Evolutionary conservation across 2,888 invertebrate genomes (phyloP).

Genomic region (Hoplodrina ambigua): DNA sequence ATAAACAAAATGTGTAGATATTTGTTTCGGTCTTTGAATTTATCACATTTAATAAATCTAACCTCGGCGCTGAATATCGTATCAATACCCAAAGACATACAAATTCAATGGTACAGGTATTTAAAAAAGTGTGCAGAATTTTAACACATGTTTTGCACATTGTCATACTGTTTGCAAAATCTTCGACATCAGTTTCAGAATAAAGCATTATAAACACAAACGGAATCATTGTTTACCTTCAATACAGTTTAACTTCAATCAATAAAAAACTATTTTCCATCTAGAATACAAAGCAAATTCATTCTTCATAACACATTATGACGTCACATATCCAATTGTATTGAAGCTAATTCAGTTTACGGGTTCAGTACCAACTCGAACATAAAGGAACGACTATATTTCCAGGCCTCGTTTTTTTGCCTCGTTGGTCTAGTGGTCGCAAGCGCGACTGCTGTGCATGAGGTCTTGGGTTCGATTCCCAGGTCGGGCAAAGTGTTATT

Average conservation of each 20-base stretch:
- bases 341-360: slow-evolving; percentile 27
- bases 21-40: slow-evolving; percentile 2
- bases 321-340: slow-evolving; percentile 22
- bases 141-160: not conserved
- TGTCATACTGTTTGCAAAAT: not conserved
- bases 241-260: not conserved
- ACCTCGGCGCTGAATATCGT: not conserved
- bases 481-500: too few relatives aligned
- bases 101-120: not conserved
- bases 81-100: not conserved
- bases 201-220: not conserved
- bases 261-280: not conserved
- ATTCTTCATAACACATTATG: not conserved
- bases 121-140: not conserved
- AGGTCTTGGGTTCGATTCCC: too few relatives aligned
- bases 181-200: not conserved
- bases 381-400: slow-evolving; percentile 64
- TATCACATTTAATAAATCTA: not conserved
- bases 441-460: too few relatives aligned
- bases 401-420: too few relatives aligned
- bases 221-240: not conserved
- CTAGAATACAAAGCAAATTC: not conserved
- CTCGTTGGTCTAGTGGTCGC: too few relatives aligned
- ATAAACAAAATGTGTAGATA: slow-evolving; percentile 9
- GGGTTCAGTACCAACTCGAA: slow-evolving; percentile 21